Conservation (phyloP, 2,888 invertebrate species). For the Pyrrhosoma nymphula region DNA sequence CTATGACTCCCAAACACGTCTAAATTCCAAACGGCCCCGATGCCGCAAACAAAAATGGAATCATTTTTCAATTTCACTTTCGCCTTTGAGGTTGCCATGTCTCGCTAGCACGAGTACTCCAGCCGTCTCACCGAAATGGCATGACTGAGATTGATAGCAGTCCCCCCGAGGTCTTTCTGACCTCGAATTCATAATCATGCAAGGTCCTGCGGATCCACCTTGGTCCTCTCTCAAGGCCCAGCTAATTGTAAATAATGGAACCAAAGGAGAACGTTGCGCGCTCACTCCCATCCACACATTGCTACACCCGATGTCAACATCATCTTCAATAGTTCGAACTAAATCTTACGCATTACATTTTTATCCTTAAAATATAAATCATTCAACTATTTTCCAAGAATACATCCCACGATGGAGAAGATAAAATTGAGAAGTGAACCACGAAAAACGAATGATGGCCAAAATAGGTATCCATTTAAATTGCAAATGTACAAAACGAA, state of each 20-base stretch:
- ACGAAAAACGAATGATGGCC: no score
- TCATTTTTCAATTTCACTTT: neutral
- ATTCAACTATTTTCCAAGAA: no score
- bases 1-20: no score
- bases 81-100: neutral
- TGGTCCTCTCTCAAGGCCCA: neutral
- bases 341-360: no score
- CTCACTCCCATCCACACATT: neutral
- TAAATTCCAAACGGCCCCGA: neutral
- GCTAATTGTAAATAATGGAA: neutral
- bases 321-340: no score
- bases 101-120: neutral
- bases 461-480: no score
- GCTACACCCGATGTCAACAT: neutral
- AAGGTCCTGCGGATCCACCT: neutral
- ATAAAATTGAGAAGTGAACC: no score
- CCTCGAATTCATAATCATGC: neutral
- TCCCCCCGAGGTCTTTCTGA: neutral
- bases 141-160: neutral
- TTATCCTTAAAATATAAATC: no score
- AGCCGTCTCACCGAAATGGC: neutral
- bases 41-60: neutral
- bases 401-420: no score
- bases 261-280: neutral
- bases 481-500: no score